Evolutionary conservation across 2,888 invertebrate genomes (phyloP), one percentile per base, ranked within the genome.

Genomic region (Eupelmus urozonus): DNA sequence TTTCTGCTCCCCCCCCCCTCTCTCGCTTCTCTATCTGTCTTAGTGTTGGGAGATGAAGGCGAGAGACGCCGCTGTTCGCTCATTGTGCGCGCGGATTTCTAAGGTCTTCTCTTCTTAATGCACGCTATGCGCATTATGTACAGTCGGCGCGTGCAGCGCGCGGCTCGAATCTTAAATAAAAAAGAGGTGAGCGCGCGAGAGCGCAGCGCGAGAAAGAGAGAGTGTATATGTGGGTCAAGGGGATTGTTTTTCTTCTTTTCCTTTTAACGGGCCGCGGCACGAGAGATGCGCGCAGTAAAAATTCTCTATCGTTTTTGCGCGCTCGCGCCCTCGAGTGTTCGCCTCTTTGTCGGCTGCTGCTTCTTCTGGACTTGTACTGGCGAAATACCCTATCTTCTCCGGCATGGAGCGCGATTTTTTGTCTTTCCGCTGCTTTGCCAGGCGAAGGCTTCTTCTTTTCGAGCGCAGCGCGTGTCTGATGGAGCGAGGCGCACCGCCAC

Each of bases 241-340:
- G 57, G 73, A 66, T 74, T 74, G 73, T 59, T 74, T 65, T 65
- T 42, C 42, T 65, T 73, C 62, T 34, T 55, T 63, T 59, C 29
- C 23, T 42, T 59, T 23, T 55, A 34, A 34, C 3, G 34, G 34
- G 34, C 3, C 5, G 34, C 34, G 9, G 9, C 55, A 25, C 40
- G 69, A n/a, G 11, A 49, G 57, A 40, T 27, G 16, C 2, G 67
- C n/a, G 45, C 57, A 18, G 25, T 23, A 49, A 51, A 70, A 71
- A 51, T 62, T 62, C 49, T 62, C 51, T 59, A 62, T 71, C 60
- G 51, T 70, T 55, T 69, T 25, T 34, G 5, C 1, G 23, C 42
- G 42, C 16, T 11, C 2, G 7, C n/a, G n/a, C n/a, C n/a, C n/a
- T 59, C n/a, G 9, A 13, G 16, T 25, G 25, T 55, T 55, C 25